Conservation (phyloP, 1,140 invertebrate genomes). For the Glossosoma conforme region DNA sequence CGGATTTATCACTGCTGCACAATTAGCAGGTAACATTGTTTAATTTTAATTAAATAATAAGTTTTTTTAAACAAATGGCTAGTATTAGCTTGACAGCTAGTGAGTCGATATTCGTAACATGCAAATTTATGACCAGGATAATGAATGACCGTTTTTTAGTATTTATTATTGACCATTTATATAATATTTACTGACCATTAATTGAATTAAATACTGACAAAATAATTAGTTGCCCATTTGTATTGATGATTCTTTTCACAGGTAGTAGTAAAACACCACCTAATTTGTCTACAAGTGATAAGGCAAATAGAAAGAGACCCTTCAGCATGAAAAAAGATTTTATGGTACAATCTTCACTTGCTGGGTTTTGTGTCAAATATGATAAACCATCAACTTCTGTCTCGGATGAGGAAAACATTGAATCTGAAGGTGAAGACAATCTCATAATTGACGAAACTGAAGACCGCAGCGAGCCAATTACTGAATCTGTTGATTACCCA, state of each 20-base stretch:
- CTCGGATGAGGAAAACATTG: constrained; percentile 10
- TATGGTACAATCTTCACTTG: constrained; percentile 21
- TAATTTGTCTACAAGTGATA: constrained; percentile 27
- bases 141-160: no score
- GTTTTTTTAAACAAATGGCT: not conserved
- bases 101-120: no score
- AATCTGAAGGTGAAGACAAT: constrained; percentile 18
- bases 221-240: no score
- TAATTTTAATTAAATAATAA: not conserved
- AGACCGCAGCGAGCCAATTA: not conserved
- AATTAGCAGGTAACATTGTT: constrained; percentile 16
- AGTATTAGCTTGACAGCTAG: no score
- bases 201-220: no score
- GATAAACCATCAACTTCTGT: not conserved
- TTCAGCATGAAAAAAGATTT: constrained; percentile 26
- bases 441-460: constrained; percentile 22
- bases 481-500: constrained; percentile 11
- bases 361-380: constrained; percentile 21
- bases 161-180: no score
- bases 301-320: constrained; percentile 17
- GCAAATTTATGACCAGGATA: no score
- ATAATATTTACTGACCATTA: no score
- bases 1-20: constrained; percentile 19
- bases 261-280: not conserved
- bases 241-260: constrained; percentile 12